These are phyloP conservation scores for Huso huso DNA, from an alignment of 2,797 vertebrate species.

Conservation along the genomic window DNA sequence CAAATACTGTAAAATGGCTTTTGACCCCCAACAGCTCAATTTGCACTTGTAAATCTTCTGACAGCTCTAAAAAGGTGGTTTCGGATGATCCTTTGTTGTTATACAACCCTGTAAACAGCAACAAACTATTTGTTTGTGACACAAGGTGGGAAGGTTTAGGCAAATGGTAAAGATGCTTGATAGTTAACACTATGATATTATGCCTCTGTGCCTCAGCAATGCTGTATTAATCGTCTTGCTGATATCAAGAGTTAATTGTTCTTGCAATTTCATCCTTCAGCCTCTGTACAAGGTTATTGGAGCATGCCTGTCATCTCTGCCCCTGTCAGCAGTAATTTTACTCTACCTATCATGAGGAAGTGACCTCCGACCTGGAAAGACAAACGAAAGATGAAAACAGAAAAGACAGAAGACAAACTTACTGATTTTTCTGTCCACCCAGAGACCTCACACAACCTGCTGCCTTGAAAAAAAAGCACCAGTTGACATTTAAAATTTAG, in stretches of 20 bases:
- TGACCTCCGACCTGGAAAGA: not conserved
- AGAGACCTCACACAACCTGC: constrained; percentile 16
- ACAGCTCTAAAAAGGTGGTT: not conserved
- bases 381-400: not conserved
- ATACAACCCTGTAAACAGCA: constrained; percentile 1
- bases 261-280: constrained; percentile 20
- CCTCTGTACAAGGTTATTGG: not conserved
- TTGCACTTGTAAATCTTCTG: not conserved
- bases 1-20: constrained; percentile 1
- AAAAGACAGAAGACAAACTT: constrained; percentile 22
- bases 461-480: constrained; percentile 15
- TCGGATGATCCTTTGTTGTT: not conserved
- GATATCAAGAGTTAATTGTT: not conserved
- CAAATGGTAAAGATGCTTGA: not conserved
- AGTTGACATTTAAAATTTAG: constrained; percentile 25
- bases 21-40: not conserved
- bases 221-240: constrained; percentile 9
- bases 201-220: constrained; percentile 17
- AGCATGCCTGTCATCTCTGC: not conserved
- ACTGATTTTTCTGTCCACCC: constrained; percentile 20
- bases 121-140: not conserved
- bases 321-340: not conserved
- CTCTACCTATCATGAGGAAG: not conserved
- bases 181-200: not conserved
- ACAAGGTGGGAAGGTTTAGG: not conserved